These are phyloP conservation scores for Crax fasciolata DNA, from an alignment of 2,797 vertebrate genomes.

Conservation along the genomic window DNA sequence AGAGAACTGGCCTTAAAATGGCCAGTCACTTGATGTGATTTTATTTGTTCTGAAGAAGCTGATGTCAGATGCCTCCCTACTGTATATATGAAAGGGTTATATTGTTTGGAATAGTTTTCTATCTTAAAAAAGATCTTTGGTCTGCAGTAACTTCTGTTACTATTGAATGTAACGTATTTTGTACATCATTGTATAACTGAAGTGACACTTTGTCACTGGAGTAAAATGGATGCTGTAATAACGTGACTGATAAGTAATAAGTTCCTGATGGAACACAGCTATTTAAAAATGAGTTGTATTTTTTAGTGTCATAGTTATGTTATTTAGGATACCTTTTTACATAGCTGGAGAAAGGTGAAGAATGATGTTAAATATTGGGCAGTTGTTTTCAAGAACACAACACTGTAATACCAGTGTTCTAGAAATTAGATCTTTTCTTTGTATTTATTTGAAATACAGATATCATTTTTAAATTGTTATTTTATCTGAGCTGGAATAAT, in stretches of 20 bases:
- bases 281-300: background rate
- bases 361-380: background rate
- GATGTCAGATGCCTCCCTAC: background rate
- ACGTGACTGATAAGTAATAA: background rate
- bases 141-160: background rate
- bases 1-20: too few relatives aligned
- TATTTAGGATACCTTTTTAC: background rate
- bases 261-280: background rate
- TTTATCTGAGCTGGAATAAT: background rate
- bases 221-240: background rate
- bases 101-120: background rate
- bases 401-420: background rate
- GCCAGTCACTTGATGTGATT: background rate
- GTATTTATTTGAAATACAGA: background rate
- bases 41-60: background rate
- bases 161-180: background rate
- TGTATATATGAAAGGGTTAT: fast-evolving
- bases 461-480: background rate
- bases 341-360: background rate
- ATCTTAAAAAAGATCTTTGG: background rate
- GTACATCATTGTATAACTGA: background rate
- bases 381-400: background rate
- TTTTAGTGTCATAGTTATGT: background rate
- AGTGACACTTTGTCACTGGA: background rate
- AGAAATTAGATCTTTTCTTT: background rate